These are phyloP conservation scores for Leptinotarsa texana DNA, from an alignment of 1,140 invertebrate genomes.

Conservation along the genomic window DNA sequence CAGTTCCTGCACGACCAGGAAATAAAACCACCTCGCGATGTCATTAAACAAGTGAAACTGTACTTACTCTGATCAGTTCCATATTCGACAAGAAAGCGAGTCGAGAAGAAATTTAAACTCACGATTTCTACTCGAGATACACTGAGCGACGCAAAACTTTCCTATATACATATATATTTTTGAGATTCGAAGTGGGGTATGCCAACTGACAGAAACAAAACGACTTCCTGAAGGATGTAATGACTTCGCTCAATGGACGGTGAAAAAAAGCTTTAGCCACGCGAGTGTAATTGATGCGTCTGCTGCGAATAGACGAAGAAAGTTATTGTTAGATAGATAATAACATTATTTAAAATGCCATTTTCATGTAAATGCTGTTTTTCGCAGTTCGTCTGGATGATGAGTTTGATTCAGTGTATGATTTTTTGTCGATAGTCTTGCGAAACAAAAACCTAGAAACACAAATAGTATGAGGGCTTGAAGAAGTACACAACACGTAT, in stretches of 20 bases:
- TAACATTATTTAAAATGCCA: not conserved
- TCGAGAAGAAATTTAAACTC: constrained; percentile 2
- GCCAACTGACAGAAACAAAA: not conserved
- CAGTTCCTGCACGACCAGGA: not conserved
- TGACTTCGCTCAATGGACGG: not conserved
- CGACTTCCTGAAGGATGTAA: constrained; percentile 14
- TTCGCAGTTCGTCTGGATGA: not conserved
- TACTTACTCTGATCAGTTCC: constrained; percentile 17
- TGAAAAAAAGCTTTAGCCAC: not conserved
- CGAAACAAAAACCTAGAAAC: not conserved
- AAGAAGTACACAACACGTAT: too few species aligned
- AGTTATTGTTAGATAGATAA: not conserved
- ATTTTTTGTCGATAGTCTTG: not conserved
- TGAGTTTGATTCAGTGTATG: not conserved
- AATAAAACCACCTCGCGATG: not conserved
- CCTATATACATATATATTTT: constrained; percentile 24
- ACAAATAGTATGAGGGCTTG: not conserved
- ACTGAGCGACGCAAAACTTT: not conserved
- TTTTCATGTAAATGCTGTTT: not conserved
- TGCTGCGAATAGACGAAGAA: not conserved
- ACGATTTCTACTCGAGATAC: constrained; percentile 3
- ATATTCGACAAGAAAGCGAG: not conserved
- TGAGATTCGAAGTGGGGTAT: constrained; percentile 13
- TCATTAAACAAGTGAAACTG: constrained; percentile 6
- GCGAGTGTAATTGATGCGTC: not conserved